Evolutionary conservation across 2,113 vertebrate genomes (phyloP), one percentile per base, ranked within the genome.

Genomic region (Ia io): DNA sequence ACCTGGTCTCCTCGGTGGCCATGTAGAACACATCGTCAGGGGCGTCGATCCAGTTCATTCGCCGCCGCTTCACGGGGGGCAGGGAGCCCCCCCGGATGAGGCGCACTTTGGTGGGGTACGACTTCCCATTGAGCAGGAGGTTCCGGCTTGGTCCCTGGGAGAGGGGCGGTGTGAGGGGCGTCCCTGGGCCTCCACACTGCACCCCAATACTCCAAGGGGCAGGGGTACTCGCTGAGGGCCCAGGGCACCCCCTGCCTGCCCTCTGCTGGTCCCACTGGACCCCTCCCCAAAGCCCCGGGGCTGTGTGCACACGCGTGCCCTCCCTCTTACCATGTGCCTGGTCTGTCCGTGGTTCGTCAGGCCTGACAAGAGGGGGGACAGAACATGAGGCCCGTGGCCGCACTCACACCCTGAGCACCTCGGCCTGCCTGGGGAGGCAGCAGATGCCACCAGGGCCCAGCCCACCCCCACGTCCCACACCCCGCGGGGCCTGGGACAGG

Each of bases 11-110:
- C 98, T 99, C 98, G 53, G 98, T 98, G 96, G 98, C 98, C 98
- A 98, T 99, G 93, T 98, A 98, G 96, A 98, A 98, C 96, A 99
- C 98, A 95, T 98, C 98, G 0, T 98, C 98, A 0, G 98, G 98
- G 89, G 95, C 97, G n/a, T 99, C 99, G 98, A 99, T 99, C 99
- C 98, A 99, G 98, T 98, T 99, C 98, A 99, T 98, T 96, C 98
- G 99, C 98, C 98, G 99, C 98, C 98, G 99, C 99, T 99, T 99
- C 98, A 98, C 99, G 9, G 97, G 99, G 97, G 97, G 98, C 98
- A 96, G 99, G 97, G 97, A 99, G 97, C 95, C 99, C 98, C 96
- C 98, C 90, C 95, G 98, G 98, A 97, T 99, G 98, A 97, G 99
- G 98, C 98, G 98, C 97, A 97, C 99, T 98, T 98, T 99, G 99